Conservation (phyloP, 2,797 vertebrate species). For the Poecilia gillii region DNA sequence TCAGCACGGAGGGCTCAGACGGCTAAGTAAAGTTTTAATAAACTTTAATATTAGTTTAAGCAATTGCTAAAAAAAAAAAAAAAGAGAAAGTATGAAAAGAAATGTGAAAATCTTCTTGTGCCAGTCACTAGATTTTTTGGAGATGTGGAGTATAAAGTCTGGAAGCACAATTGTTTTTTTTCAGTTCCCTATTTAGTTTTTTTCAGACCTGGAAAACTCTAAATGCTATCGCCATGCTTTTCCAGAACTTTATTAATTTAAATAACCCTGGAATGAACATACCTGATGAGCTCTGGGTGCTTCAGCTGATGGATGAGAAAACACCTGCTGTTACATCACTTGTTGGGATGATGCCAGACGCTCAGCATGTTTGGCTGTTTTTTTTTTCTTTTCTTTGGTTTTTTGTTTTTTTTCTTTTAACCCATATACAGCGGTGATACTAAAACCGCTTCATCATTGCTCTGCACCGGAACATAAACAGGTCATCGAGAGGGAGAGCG, state of each 20-base stretch:
- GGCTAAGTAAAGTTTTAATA: background rate
- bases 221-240: background rate
- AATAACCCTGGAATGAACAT: too few species aligned
- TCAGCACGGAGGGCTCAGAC: background rate
- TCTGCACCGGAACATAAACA: background rate
- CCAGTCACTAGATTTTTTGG: background rate
- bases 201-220: background rate
- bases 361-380: constrained; percentile 13
- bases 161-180: too few species aligned
- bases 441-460: background rate
- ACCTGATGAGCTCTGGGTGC: too few species aligned
- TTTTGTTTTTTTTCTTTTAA: background rate
- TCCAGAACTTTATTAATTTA: background rate
- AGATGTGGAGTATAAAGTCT: background rate
- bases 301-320: constrained; percentile 22
- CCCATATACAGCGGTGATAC: background rate
- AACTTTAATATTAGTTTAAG: background rate
- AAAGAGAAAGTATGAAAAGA: background rate
- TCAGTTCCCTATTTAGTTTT: background rate
- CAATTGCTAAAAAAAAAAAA: background rate
- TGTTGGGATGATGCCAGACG: constrained; percentile 7
- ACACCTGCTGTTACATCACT: constrained; percentile 26
- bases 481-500: background rate
- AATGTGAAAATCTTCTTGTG: too few species aligned
- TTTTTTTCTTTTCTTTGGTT: background rate